Conservation (phyloP, 2,113 vertebrate species). For the Agelaius phoeniceus region DNA sequence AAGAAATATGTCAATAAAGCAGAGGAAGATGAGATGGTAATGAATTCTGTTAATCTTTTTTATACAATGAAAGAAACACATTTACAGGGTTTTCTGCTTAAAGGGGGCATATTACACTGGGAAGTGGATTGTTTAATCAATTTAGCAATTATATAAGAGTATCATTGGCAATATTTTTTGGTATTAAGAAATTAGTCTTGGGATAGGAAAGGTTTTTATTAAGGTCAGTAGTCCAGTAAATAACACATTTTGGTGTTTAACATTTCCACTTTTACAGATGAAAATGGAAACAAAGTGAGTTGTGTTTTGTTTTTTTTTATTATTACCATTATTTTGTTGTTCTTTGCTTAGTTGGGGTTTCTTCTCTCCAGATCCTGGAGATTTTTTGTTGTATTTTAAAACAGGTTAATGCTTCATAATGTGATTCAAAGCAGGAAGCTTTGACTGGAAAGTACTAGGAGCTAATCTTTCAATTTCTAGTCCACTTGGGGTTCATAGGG, state of each 20-base stretch:
- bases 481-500: not conserved
- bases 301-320: not conserved
- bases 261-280: not conserved
- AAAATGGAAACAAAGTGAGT: not conserved
- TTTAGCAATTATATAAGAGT: not conserved
- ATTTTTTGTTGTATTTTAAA: not conserved
- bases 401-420: not conserved
- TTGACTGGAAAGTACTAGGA: not conserved
- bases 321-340: not conserved
- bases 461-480: not conserved
- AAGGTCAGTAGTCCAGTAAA: not conserved
- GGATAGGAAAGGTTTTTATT: not conserved
- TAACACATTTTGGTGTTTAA: not conserved
- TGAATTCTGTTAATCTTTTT: not conserved
- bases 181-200: not conserved
- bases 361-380: not conserved
- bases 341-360: not conserved
- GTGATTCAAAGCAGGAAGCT: not conserved
- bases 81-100: not conserved
- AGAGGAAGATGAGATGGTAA: constrained; percentile 97
- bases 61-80: not conserved
- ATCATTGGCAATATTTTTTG: not conserved
- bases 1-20: constrained; percentile 88
- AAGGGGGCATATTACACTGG: not conserved
- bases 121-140: not conserved